These are phyloP conservation scores for Drosophila dives DNA, from an alignment of 2,888 invertebrate genomes.

Conservation along the genomic window DNA sequence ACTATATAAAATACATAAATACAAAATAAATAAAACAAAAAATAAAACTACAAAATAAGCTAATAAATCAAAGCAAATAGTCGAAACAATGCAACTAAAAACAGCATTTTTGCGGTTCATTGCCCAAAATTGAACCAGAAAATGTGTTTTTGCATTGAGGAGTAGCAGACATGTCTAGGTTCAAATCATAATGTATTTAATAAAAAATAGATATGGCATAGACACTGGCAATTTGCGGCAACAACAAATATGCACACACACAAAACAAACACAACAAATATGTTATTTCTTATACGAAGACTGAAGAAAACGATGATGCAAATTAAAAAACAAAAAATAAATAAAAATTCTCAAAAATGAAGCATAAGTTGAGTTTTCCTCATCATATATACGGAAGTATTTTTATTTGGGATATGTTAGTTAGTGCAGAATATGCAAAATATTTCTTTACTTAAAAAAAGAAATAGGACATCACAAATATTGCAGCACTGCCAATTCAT, in stretches of 20 bases:
- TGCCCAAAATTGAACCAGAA: slow-evolving; percentile 34
- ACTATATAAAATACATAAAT: slow-evolving; percentile 12
- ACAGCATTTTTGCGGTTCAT: slow-evolving; percentile 38
- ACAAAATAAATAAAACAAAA: slow-evolving; percentile 4
- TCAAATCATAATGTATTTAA: slow-evolving; percentile 52
- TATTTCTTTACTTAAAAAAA: not conserved
- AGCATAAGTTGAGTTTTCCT: not conserved
- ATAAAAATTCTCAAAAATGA: slow-evolving; percentile 18
- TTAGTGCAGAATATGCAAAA: not conserved
- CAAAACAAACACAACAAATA: slow-evolving; percentile 63
- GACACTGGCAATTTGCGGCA: slow-evolving; percentile 44
- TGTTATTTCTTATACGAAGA: slow-evolving; percentile 85
- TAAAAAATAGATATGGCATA: slow-evolving; percentile 23
- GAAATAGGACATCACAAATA: not conserved
- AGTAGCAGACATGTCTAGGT: slow-evolving; percentile 42
- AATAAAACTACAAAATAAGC: slow-evolving; percentile 44
- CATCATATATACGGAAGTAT: not conserved
- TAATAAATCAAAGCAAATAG: slow-evolving; percentile 58
- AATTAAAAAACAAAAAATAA: slow-evolving; percentile 54
- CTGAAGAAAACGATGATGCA: slow-evolving; percentile 82
- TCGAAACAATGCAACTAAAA: slow-evolving; percentile 43
- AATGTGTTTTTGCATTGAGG: slow-evolving; percentile 44
- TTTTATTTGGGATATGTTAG: not conserved
- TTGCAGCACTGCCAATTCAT: not conserved
- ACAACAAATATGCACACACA: slow-evolving; percentile 56